Evolutionary conservation across 1,140 invertebrate species (phyloP).

Genomic region (Platorchestia sp.): DNA sequence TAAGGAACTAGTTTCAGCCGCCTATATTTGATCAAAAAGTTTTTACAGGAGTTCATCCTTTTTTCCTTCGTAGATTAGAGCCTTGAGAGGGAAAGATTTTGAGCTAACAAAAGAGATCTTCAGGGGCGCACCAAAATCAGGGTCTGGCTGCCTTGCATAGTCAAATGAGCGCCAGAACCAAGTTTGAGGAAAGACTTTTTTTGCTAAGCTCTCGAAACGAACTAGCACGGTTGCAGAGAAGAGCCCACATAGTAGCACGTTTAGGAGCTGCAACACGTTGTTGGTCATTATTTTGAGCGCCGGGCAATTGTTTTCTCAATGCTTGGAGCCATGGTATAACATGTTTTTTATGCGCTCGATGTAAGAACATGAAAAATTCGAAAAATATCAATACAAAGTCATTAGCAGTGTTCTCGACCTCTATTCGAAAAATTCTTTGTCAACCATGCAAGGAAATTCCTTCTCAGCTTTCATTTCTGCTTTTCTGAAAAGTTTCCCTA

Average conservation of each 20-base stretch:
- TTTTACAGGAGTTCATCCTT: neutral
- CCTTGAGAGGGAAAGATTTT: neutral
- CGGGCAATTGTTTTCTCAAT: neutral
- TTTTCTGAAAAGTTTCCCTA: neutral
- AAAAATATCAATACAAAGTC: neutral
- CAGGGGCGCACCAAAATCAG: neutral
- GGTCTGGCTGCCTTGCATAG: neutral
- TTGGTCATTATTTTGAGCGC: neutral
- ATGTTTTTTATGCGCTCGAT: neutral
- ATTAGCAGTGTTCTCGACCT: neutral
- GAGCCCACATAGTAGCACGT: neutral
- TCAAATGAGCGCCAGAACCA: neutral
- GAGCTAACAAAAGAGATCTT: neutral
- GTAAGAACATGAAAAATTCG: neutral
- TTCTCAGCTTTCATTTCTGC: neutral
- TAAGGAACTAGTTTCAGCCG: neutral
- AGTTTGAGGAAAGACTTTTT: neutral
- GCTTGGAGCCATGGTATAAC: neutral
- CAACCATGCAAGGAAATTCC: neutral
- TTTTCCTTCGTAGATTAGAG: neutral
- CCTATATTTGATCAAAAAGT: slow-evolving; percentile 2
- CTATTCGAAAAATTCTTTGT: no score
- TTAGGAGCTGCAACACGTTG: neutral
- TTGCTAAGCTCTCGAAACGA: neutral
- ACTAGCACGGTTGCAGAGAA: neutral